Base-by-base conservation (phyloP, 2,113 vertebrate species). In the Chroicocephalus ridibundus region DNA sequence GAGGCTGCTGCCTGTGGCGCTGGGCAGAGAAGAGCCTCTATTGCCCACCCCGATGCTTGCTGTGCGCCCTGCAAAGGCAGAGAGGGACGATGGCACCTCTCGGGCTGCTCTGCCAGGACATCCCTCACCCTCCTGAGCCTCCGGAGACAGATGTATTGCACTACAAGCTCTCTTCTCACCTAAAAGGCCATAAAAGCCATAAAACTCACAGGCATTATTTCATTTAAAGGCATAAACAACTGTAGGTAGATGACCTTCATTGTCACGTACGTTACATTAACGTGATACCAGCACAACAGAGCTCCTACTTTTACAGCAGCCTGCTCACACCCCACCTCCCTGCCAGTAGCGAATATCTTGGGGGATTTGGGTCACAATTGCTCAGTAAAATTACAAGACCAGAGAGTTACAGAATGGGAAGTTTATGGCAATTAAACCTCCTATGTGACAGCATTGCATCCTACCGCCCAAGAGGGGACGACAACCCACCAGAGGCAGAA, bases 201-300 rank as follows among this genome's bases (percentile, higher is more conserved):
- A 49, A 58, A 74, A 47, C 68, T 38, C 46, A n/a, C 10, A 25
- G 14, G 36, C 15, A 62, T 9, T 16, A 66, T 44, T 49, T 86
- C 0, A 60, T 46, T 72, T 32, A 2, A 66, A 82, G 62, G 4
- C 16, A 88, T 17, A 32, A n/a, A 11, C 44, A 47, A 16, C 36
- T 22, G 17, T 6, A 38, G 11, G 22, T 1, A 89, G 69, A 29
- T 18, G 18, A 25, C 51, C 29, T 25, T 42, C 42, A 34, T 6
- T 17, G 38, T 32, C 25, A 44, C 0, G 5, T 29, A 26, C 3
- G 1, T 10, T 21, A 19, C 13, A 8, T 29, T 38, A 88, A 58
- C 6, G 2, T 2, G 11, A 42, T 10, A 29, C 24, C 8, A 47
- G 49, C 15, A 42, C 46, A 60, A n/a, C 24, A 31, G 22, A 51